phyloP scores from a whole-genome alignment of 2,888 invertebrate genomes.

The Lypha dubia region DNA sequence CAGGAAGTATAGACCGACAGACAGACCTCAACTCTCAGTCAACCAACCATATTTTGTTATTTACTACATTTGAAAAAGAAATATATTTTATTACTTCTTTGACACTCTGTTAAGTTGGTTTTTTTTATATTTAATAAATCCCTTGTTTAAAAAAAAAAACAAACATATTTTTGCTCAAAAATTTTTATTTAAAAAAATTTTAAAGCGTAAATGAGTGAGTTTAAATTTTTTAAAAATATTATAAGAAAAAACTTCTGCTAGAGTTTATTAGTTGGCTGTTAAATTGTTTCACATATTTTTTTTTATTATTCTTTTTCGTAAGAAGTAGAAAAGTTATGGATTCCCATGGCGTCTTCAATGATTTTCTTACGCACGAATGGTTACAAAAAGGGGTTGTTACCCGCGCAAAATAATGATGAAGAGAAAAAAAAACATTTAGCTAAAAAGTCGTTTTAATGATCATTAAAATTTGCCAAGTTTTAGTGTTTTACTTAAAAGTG shows the following conservation, averaged over 20 bases:
- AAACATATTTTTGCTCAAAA: conserved; percentile 40
- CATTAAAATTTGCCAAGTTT: conserved; percentile 59
- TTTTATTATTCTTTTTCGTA: conserved; percentile 4
- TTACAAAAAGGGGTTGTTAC: conserved; percentile 55
- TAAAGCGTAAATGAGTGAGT: conserved; percentile 50
- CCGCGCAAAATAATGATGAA: conserved; percentile 24
- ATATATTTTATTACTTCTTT: conserved; percentile 57
- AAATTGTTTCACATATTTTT: too few relatives aligned
- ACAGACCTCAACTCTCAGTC: conserved; percentile 19
- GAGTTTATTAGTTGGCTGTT: conserved; percentile 48
- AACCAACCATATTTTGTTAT: conserved; percentile 32
- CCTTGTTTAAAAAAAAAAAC: conserved; percentile 35
- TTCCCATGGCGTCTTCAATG: conserved; percentile 67
- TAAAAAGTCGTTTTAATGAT: conserved; percentile 58
- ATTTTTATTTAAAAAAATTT: conserved; percentile 29
- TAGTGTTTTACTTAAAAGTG: conserved; percentile 57
- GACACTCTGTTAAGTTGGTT: conserved; percentile 49
- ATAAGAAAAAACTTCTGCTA: conserved; percentile 40
- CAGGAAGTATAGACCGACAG: conserved; percentile 1
- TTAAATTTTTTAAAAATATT: conserved; percentile 45
- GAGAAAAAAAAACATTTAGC: not conserved
- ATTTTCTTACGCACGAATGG: conserved; percentile 62
- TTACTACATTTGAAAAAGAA: conserved; percentile 16
- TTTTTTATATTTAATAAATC: conserved; percentile 45
- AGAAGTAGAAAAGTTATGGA: conserved; percentile 56